Evolutionary conservation across 2,113 vertebrate genomes (phyloP), one percentile per base, ranked within the genome.

Genomic region (Collichthys lucidus): DNA sequence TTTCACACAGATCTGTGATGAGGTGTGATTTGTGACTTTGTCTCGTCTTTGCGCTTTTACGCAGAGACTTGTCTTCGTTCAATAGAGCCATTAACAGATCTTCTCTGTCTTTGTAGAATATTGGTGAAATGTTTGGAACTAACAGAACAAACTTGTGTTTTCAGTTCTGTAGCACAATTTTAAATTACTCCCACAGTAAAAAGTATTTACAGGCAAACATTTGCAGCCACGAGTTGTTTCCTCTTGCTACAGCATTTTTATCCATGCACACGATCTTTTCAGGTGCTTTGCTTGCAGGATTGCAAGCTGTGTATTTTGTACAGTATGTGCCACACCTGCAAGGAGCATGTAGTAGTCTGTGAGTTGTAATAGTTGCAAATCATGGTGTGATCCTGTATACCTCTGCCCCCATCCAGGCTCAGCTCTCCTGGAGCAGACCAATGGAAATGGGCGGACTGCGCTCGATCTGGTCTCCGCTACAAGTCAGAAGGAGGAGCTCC

Each of bases 401-500:
- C 26, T 85, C 31, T 79, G 89, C 89, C 88, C 55, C 77, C 75
- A n/a, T 93, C 62, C 91, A 99, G 98, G 98, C 80, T 95, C 96
- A 16, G 63, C 86, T 65, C 95, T 99, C 83, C 92, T 99, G 50
- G 94, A 94, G 83, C 95, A 96, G 75, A 95, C 86, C 15, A 95
- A 96, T 80, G 66, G 68, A 60, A 7, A 77, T 0, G 96, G 95
- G 11, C 93, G 86, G 26, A 80, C 94, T 4, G 94, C 96, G 2
- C 92, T 99, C 92, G 96, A 99, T 91, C 92, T 95, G 81, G 84
- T 97, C 35, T 66, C 93, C 9, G 90, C 92, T 0, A 9, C 76
- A 7, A 52, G 82, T 62, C 76, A 94, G 79, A 96, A 94, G 69
- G 94, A 96, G 84, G 95, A 96, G 90, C 96, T 98, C 53, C 62